These are phyloP conservation scores for Calidris pugnax DNA, from an alignment of 2,113 vertebrate genomes.

Conservation along the genomic window DNA sequence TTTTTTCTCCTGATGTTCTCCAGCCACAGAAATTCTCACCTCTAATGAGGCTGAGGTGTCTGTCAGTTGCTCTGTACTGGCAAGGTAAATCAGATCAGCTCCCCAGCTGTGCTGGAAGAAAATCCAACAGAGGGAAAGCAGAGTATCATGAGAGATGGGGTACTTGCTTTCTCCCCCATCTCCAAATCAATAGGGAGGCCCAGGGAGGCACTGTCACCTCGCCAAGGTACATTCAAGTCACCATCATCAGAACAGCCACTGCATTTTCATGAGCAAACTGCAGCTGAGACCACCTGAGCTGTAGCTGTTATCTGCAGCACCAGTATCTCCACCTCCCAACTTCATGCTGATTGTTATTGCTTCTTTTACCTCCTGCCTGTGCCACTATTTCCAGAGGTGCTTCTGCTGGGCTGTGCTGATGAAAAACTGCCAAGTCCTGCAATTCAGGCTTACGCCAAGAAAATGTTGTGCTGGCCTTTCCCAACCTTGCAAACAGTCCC, in stretches of 20 bases:
- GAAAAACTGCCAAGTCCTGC: neutral
- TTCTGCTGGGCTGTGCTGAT: neutral
- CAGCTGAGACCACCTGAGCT: neutral
- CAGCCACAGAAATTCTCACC: neutral
- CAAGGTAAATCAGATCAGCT: neutral
- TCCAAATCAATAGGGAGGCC: neutral
- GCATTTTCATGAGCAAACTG: neutral
- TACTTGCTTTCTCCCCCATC: neutral
- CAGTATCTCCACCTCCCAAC: neutral
- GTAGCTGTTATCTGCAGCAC: neutral
- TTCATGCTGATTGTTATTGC: fast-evolving
- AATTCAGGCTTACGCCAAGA: neutral
- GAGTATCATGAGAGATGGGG: fast-evolving
- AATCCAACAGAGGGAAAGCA: neutral
- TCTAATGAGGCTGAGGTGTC: neutral
- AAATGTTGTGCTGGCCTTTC: neutral
- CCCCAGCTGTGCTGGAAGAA: neutral
- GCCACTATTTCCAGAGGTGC: neutral
- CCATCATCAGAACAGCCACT: neutral
- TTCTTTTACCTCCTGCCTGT: neutral
- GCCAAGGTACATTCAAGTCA: neutral
- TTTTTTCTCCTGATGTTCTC: neutral
- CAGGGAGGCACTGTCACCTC: neutral
- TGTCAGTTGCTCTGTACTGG: neutral
- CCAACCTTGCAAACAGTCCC: neutral